Percentiles rank a stretch among this genome's conserved stretches.
phyloP scores from a whole-genome alignment of 2,113 vertebrate species.

The Burhinus oedicnemus region DNA sequence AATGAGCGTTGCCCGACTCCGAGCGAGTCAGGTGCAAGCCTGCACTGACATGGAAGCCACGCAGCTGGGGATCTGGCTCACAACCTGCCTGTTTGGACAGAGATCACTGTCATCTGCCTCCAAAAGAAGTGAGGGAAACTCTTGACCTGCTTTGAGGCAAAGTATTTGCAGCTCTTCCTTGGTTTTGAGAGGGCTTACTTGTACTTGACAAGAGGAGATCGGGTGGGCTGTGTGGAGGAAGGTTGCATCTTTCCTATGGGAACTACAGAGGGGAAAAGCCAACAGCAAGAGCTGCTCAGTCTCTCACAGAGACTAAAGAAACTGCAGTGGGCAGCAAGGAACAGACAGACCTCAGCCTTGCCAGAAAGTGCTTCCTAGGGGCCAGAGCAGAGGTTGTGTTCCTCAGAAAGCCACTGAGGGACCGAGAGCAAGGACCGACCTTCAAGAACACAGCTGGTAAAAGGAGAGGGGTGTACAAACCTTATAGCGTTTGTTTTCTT shows the following conservation, averaged over 20 bases:
- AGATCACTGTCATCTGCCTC: background rate
- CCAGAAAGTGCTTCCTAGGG: background rate
- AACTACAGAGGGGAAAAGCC: background rate
- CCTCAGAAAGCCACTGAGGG: background rate
- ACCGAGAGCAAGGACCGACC: rapidly evolving
- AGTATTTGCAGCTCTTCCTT: background rate
- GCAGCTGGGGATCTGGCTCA: background rate
- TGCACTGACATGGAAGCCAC: background rate
- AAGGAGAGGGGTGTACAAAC: background rate
- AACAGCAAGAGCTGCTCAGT: background rate
- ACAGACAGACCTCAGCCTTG: background rate
- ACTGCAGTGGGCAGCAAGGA: background rate
- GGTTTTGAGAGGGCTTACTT: background rate
- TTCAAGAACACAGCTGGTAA: background rate
- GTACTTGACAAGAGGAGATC: background rate
- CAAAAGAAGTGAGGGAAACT: background rate
- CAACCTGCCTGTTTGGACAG: background rate
- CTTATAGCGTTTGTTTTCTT: background rate
- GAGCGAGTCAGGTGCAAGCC: background rate
- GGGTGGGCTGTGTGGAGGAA: background rate
- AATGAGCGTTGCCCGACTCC: background rate
- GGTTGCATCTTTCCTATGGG: background rate
- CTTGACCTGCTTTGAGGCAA: background rate
- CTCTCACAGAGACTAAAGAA: background rate
- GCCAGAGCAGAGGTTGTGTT: background rate